Conservation (phyloP, 1,140 invertebrate species). For the Steinernema khuongi region DNA sequence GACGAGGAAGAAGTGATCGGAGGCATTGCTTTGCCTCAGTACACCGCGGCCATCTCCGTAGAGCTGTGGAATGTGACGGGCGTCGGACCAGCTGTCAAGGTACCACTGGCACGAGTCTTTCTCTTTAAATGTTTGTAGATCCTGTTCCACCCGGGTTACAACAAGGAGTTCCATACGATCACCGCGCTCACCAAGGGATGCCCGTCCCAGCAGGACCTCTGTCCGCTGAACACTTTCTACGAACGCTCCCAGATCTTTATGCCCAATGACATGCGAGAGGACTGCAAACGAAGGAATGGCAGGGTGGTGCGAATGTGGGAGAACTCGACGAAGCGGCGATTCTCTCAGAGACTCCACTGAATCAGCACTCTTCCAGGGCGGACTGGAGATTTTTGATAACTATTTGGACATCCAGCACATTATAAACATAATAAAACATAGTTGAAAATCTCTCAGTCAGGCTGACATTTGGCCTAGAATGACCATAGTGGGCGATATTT, state of each 20-base stretch:
- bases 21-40: constrained; percentile 45
- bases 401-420: no score
- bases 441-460: no score
- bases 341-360: no score
- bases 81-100: constrained; percentile 43
- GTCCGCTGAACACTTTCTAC: constrained; percentile 39
- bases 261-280: constrained; percentile 41
- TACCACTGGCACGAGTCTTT: constrained; percentile 17
- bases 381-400: no score
- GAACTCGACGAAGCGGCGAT: no score
- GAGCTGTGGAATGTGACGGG: constrained; percentile 43
- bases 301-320: not conserved
- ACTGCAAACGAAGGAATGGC: constrained; percentile 28
- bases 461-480: no score
- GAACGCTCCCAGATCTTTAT: constrained; percentile 39
- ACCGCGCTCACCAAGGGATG: constrained; percentile 49
- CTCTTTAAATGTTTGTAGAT: constrained; percentile 32
- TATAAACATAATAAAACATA: no score
- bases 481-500: no score
- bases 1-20: constrained; percentile 47
- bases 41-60: constrained; percentile 46
- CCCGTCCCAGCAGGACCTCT: constrained; percentile 43
- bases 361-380: no score
- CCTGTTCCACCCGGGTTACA: constrained; percentile 47
- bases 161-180: constrained; percentile 49